phyloP scores from a whole-genome alignment of 2,113 vertebrate genomes.

The Mirza zaza region DNA sequence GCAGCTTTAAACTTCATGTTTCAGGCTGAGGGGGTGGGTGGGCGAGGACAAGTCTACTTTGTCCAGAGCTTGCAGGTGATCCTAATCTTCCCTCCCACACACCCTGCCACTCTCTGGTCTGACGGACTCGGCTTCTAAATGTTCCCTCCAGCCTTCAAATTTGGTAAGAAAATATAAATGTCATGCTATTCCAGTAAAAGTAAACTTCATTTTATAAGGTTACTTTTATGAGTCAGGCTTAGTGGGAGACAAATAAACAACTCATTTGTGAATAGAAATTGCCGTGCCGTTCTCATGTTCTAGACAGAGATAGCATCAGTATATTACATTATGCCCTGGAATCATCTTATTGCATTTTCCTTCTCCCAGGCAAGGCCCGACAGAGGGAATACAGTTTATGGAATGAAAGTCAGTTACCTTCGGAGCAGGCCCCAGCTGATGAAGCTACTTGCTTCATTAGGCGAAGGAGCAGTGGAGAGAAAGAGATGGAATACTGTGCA shows the following conservation, averaged over 20 bases:
- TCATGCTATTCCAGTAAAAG: constrained; percentile 50
- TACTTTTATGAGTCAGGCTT: constrained; percentile 62
- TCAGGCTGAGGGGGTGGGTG: background rate
- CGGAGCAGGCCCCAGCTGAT: fast-evolving
- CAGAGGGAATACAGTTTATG: background rate
- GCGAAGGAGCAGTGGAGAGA: background rate
- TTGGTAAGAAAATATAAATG: constrained; percentile 61
- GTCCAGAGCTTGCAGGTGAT: background rate
- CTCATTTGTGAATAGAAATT: constrained; percentile 56
- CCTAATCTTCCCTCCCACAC: background rate
- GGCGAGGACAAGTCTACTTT: fast-evolving
- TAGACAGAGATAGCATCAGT: background rate
- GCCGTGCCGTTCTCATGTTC: background rate
- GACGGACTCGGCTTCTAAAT: background rate
- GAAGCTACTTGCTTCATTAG: background rate
- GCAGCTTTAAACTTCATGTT: background rate
- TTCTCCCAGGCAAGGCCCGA: background rate
- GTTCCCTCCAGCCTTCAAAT: constrained; percentile 13
- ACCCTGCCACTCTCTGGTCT: background rate
- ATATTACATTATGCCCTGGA: background rate
- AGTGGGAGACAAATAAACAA: constrained; percentile 43
- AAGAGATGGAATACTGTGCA: background rate
- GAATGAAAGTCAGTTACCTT: background rate
- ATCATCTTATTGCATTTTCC: background rate
- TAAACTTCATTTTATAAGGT: constrained; percentile 54